These are phyloP conservation scores for Cataglyphis livida DNA, from an alignment of 2,888 invertebrate genomes.

Conservation along the genomic window DNA sequence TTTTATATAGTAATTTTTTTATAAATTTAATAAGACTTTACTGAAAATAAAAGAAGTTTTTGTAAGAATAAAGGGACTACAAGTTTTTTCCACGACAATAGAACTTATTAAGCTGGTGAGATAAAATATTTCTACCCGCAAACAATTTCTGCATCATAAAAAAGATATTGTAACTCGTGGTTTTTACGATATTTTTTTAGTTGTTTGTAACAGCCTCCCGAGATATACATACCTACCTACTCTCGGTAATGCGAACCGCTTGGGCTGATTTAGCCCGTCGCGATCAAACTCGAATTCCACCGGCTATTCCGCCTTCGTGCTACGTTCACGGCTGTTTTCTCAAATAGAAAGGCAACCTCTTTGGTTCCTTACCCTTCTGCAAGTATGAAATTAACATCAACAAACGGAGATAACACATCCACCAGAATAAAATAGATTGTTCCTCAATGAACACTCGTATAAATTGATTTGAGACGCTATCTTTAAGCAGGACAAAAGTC, in stretches of 20 bases:
- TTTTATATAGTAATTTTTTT: neutral
- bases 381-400: conserved; percentile 19
- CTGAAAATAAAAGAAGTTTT: neutral
- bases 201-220: neutral
- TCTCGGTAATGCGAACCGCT: conserved; percentile 45
- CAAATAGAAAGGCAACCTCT: conserved; percentile 38
- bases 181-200: neutral
- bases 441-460: conserved; percentile 2
- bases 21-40: neutral
- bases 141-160: neutral
- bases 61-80: neutral
- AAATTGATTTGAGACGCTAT: conserved; percentile 31
- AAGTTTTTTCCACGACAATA: neutral
- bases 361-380: conserved; percentile 11
- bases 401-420: conserved; percentile 22
- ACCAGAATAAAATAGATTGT: conserved; percentile 26
- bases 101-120: neutral
- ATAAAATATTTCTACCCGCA: neutral
- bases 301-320: conserved; percentile 39
- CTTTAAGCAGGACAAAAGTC: neutral
- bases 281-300: conserved; percentile 29
- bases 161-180: neutral
- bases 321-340: conserved; percentile 55
- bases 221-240: conserved; percentile 4
- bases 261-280: neutral